Conservation (phyloP, 2,113 vertebrate species). For the Etia nguti region DNA sequence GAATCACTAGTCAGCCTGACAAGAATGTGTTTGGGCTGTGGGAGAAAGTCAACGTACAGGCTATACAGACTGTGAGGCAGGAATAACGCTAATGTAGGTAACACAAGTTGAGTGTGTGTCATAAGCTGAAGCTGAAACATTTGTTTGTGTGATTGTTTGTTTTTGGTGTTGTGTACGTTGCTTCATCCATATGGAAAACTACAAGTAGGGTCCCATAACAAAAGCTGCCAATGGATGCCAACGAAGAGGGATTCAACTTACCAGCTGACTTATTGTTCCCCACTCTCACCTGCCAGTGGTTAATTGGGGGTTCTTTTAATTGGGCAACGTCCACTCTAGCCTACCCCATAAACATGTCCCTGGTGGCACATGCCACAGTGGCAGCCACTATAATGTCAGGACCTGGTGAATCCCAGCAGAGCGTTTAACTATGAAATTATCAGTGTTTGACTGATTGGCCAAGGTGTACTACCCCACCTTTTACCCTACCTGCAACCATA, state of each 20-base stretch:
- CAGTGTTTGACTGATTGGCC: neutral
- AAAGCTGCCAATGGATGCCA: neutral
- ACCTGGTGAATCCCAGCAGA: neutral
- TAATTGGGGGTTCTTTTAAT: neutral
- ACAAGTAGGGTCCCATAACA: neutral
- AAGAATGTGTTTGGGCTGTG: neutral
- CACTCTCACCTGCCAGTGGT: neutral
- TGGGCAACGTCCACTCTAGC: neutral
- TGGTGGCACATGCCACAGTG: neutral
- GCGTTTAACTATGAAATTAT: accelerated
- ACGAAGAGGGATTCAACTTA: neutral
- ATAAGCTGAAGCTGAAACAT: neutral
- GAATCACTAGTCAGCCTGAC: neutral
- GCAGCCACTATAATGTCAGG: neutral
- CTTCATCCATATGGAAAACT: neutral
- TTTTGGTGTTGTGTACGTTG: neutral
- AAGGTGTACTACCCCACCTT: neutral
- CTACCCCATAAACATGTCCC: neutral
- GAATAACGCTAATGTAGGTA: accelerated
- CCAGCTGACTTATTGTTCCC: neutral
- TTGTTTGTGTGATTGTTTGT: neutral
- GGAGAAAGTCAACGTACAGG: neutral
- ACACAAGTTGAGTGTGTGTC: neutral
- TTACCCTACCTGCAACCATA: neutral
- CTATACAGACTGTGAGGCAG: neutral